Percentiles rank a stretch among this genome's conserved stretches.
Evolutionary conservation across 2,113 vertebrate genomes (phyloP).

Genomic region (Elachura formosa): DNA sequence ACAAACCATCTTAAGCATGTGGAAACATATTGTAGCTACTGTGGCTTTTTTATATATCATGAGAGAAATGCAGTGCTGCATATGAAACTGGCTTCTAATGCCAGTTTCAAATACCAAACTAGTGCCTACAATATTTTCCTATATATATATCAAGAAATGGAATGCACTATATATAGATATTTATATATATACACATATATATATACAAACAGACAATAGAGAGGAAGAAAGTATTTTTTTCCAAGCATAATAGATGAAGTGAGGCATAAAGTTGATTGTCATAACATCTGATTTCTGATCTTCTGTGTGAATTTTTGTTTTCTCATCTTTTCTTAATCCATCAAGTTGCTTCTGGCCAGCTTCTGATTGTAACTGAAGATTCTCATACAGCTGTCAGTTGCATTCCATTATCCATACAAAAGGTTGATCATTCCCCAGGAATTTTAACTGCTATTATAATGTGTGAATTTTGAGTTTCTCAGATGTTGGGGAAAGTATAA

Average conservation of each 20-base stretch:
- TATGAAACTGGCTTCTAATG: not conserved
- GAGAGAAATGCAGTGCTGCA: not conserved
- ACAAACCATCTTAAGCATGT: slow-evolving; percentile 19
- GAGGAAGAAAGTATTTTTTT: not conserved
- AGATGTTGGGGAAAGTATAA: not conserved
- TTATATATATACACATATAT: not conserved
- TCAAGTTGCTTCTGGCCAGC: not conserved
- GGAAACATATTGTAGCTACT: not conserved
- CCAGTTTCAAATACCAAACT: not conserved
- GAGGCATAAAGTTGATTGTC: not conserved
- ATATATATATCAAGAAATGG: not conserved
- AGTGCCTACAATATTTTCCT: not conserved
- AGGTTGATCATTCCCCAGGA: not conserved
- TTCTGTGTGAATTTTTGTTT: not conserved
- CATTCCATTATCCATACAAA: not conserved
- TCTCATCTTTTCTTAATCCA: not conserved
- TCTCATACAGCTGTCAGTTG: not conserved
- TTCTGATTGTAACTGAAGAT: not conserved
- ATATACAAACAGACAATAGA: not conserved
- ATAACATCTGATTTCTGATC: not conserved
- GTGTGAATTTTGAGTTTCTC: not conserved
- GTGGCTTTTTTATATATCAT: not conserved
- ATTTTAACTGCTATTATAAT: not conserved
- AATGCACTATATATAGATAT: not conserved
- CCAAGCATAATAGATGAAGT: not conserved